Conservation (phyloP, 2,888 invertebrate species). For the Xylophagus ater region DNA sequence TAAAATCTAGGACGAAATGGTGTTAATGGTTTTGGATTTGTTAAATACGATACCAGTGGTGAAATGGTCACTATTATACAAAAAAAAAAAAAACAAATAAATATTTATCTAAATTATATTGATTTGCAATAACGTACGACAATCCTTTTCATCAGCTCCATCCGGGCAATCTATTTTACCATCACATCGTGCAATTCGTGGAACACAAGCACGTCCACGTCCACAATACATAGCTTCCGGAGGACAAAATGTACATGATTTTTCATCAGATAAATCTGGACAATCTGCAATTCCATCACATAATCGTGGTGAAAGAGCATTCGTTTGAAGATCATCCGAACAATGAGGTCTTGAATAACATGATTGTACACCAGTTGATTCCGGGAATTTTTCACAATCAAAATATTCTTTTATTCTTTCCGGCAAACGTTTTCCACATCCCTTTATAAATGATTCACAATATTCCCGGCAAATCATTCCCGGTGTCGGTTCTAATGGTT, state of each 20-base stretch:
- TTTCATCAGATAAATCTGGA: conserved; percentile 71
- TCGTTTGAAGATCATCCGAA: conserved; percentile 57
- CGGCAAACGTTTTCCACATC: conserved; percentile 67
- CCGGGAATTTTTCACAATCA: conserved; percentile 69
- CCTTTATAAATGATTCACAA: conserved; percentile 72
- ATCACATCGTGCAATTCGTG: conserved; percentile 61
- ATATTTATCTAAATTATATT: background rate
- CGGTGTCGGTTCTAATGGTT: conserved; percentile 43
- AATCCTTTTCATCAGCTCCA: conserved; percentile 75
- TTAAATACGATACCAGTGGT: conserved; percentile 53
- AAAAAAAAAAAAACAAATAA: conserved; percentile 19
- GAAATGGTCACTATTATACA: conserved; percentile 69
- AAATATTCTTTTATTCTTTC: conserved; percentile 58
- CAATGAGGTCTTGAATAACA: conserved; percentile 77
- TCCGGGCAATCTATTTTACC: conserved; percentile 75
- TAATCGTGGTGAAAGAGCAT: conserved; percentile 62
- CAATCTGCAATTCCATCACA: conserved; percentile 85
- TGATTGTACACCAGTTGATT: conserved; percentile 60
- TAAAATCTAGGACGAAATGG: conserved; percentile 60
- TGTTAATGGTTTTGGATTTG: conserved; percentile 51
- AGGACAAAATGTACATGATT: conserved; percentile 66
- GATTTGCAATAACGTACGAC: conserved; percentile 50
- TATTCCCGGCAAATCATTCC: conserved; percentile 58
- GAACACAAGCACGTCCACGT: conserved; percentile 62
- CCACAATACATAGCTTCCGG: conserved; percentile 67